phyloP scores from a whole-genome alignment of 2,888 invertebrate genomes.

The Pheosia gnoma region DNA sequence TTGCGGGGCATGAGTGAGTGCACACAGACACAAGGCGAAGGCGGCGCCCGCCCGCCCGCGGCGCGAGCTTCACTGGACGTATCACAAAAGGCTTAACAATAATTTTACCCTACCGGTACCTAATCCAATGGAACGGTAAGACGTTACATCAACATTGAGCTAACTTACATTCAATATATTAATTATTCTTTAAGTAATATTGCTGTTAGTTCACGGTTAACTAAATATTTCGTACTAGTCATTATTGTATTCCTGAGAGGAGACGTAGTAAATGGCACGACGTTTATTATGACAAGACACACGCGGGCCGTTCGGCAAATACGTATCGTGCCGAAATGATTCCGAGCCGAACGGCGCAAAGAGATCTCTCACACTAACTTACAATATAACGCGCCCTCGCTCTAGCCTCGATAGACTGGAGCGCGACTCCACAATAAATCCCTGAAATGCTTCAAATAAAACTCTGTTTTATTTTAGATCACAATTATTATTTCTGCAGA shows the following conservation, averaged over 20 bases:
- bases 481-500: conserved; percentile 76
- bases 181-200: conserved; percentile 79
- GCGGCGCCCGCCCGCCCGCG: conserved; percentile 15
- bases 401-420: conserved; percentile 79
- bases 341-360: conserved; percentile 48
- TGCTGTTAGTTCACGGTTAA: conserved; percentile 80
- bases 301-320: conserved; percentile 55
- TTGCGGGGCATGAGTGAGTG: conserved; percentile 45
- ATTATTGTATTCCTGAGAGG: conserved; percentile 71
- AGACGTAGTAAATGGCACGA: conserved; percentile 78
- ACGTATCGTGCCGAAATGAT: conserved; percentile 63
- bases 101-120: conserved; percentile 76
- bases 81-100: conserved; percentile 79
- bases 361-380: conserved; percentile 60
- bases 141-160: conserved; percentile 81
- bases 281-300: conserved; percentile 80
- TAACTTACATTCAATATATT: conserved; percentile 81
- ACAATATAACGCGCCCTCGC: conserved; percentile 62
- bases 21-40: conserved; percentile 22
- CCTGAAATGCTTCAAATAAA: conserved; percentile 82
- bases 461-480: conserved; percentile 82
- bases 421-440: conserved; percentile 76
- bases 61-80: conserved; percentile 73
- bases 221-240: conserved; percentile 65
- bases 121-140: conserved; percentile 81